Evolutionary conservation across 2,797 vertebrate species (phyloP), one percentile per base, ranked within the genome.

Genomic region (Hemibagrus guttatus): DNA sequence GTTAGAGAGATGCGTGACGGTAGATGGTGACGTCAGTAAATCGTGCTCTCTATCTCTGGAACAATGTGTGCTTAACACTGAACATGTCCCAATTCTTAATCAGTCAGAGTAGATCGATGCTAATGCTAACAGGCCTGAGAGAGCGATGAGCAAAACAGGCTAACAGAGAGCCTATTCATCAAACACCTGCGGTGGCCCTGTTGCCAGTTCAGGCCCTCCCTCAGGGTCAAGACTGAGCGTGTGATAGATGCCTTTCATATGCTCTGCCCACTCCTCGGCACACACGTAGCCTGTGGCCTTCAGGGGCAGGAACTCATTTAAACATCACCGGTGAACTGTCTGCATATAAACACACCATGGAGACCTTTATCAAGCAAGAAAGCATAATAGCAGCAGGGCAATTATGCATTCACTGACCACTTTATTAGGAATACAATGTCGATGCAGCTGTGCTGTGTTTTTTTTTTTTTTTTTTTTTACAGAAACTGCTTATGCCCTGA

Each of bases 101-200:
- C 87, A 89, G 89, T 89, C 91, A 85, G 74, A 87, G 80, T 63
- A 87, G 84, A 90, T 90, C 90, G 69, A 84, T 81, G 82, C 90
- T 88, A 90, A 92, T 90, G 88, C 87, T 90, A 90, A 84, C 84
- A 84, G 87, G 80, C 83, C 79, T 71, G 87, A 74, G 87, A 91
- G 87, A 90, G 78, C 75, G 86, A 89, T 89, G 89, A 89, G 82
- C 84, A 80, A 88, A 56, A 58, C 84, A 35, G 76, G 87, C 87
- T 87, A 87, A 88, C 89, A 91, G 83, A 89, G 88, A 85, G 81
- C 84, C 80, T 89, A 91, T 92, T 91, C 88, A 90, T 92, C 90
- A 90, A 81, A 72, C 90, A 88, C 89, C 90, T 90, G 91, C 81
- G 87, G 86, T 66, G 85, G 86, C 86, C 84, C 86, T 84, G 86